These are phyloP conservation scores for Ia io DNA, from an alignment of 2,113 vertebrate genomes.

Conservation along the genomic window DNA sequence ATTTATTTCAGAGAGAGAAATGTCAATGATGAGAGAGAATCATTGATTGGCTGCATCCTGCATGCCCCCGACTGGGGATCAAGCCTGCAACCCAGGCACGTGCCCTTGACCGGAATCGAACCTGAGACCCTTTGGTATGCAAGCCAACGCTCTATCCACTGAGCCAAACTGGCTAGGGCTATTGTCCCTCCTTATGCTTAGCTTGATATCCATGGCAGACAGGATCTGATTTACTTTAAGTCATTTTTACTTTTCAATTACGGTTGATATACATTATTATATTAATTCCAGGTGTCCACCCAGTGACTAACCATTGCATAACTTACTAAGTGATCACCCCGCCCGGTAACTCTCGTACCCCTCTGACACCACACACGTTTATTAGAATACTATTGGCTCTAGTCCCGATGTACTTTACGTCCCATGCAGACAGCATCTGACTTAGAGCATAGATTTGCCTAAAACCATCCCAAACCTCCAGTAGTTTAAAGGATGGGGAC, in stretches of 20 bases:
- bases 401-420: neutral
- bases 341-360: neutral
- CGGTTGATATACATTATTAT: neutral
- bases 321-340: neutral
- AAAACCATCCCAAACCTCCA: neutral
- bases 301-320: neutral
- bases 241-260: neutral
- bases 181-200: neutral
- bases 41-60: no score
- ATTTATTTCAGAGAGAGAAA: no score
- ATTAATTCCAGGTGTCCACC: neutral
- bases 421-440: neutral
- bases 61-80: no score
- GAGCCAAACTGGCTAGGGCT: no score
- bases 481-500: rapidly evolving
- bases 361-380: neutral
- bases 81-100: no score
- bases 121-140: no score
- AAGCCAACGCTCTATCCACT: no score
- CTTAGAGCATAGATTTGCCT: neutral
- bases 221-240: neutral
- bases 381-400: neutral
- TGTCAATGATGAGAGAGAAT: no score
- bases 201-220: neutral
- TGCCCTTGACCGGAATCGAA: no score